Evolutionary conservation across 2,797 vertebrate species (phyloP), one percentile per base, ranked within the genome.

Genomic region (Mus minutoides): DNA sequence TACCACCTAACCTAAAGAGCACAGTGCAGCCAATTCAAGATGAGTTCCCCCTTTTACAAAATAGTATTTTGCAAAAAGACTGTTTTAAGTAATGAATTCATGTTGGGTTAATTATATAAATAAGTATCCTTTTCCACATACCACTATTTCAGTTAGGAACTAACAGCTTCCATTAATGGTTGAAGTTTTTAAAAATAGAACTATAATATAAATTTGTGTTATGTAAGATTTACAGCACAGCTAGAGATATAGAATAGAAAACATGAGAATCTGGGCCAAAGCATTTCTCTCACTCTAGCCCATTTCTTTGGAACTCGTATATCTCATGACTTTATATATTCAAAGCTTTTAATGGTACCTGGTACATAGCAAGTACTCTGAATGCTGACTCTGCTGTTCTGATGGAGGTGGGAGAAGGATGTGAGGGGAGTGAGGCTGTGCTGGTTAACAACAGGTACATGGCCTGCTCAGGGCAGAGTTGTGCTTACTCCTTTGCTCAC

Each of bases 121-220:
- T 94, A 96, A 86, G 90, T 96, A 83, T 58, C 46, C 46, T 95
- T 96, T 90, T 78, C 58, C n/a, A 95, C 52, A 31, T 94, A 86
- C 83, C 34, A 83, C 82, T 67, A 62, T 95, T 96, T 92, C 87
- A 96, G 69, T 96, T 96, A 49, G 52, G 62, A 89, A 69, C 85
- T 96, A 94, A 97, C 69, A 94, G 88, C 46, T 97, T 95, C 93
- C 96, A 96, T 92, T 97, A 96, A 97, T 97, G 78, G 95, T 97
- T 94, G 93, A 96, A 94, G 82, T 90, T 96, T 96, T 88, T 84
- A 43, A 94, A 95, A 96, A 94, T 96, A 96, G 94, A 90, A 92
- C 49, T 69, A 54, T 87, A 91, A 94, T 4, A 2, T 75, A 93
- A 95, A 97, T 97, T 97, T 90, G 93, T 82, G 73, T 84, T 97